Percentiles rank a stretch among this genome's conserved stretches.
Conservation (phyloP, 2,797 vertebrate species). For the Podargus strigoides region DNA sequence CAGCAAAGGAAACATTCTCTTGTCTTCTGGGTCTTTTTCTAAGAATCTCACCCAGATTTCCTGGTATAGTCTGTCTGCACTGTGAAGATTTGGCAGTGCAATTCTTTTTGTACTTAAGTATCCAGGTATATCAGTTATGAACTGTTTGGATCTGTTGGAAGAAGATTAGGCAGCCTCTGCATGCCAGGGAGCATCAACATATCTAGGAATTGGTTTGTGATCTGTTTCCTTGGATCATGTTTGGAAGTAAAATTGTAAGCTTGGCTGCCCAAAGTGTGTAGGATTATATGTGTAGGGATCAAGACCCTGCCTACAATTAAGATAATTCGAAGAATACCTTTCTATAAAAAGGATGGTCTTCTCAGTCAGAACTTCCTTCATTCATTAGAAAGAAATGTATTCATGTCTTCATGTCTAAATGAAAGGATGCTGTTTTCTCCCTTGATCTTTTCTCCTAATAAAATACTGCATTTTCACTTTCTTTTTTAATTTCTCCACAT, state of each 20-base stretch:
- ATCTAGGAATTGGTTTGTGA: background rate
- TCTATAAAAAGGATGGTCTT: background rate
- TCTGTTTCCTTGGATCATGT: background rate
- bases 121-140: background rate
- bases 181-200: background rate
- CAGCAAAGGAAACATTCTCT: background rate
- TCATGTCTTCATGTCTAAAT: background rate
- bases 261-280: background rate
- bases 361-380: background rate
- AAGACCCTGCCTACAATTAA: background rate
- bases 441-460: background rate
- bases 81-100: background rate
- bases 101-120: background rate
- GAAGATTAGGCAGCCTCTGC: background rate
- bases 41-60: background rate
- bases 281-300: background rate
- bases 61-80: background rate
- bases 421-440: background rate
- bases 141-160: background rate
- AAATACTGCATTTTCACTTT: background rate
- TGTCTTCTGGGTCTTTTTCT: background rate
- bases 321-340: background rate
- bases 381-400: background rate
- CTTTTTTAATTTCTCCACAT: background rate
- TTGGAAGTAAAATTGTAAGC: background rate